Conservation (phyloP, 2,113 vertebrate genomes). For the Tinamus guttatus region DNA sequence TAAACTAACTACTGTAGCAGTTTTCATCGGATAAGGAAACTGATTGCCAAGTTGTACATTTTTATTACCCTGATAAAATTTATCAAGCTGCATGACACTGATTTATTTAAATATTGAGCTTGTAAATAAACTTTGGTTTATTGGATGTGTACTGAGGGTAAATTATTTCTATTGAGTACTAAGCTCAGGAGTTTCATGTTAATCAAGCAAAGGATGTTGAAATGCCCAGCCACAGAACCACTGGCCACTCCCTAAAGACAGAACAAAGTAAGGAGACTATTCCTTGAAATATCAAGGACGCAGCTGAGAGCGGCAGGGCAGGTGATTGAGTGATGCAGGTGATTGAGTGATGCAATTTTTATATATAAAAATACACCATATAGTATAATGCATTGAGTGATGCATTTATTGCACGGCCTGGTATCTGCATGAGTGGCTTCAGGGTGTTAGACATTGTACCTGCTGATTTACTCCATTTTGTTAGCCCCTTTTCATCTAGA, state of each 20-base stretch:
- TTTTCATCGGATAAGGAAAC: conserved; percentile 16
- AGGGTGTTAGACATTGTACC: too few species aligned
- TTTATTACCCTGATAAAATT: conserved; percentile 30
- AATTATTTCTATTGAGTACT: neutral
- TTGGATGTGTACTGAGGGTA: neutral
- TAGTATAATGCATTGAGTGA: too few species aligned
- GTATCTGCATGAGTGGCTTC: neutral
- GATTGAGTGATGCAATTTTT: too few species aligned
- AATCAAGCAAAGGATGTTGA: rapidly evolving
- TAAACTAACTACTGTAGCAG: neutral
- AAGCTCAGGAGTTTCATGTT: neutral
- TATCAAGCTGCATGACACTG: conserved; percentile 51
- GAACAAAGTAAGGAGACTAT: rapidly evolving
- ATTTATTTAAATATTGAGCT: conserved; percentile 60
- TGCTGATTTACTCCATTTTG: neutral
- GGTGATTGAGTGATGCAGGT: too few species aligned
- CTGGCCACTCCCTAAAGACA: neutral
- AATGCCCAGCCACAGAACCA: rapidly evolving
- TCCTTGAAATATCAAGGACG: rapidly evolving
- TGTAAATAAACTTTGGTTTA: conserved; percentile 76
- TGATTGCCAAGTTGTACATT: conserved; percentile 25
- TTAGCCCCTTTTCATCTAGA: rapidly evolving
- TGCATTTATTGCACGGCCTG: rapidly evolving
- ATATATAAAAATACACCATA: too few species aligned
- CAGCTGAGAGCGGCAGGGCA: rapidly evolving